These are phyloP conservation scores for Bradypus variegatus DNA, from an alignment of 2,797 vertebrate genomes.

Conservation along the genomic window DNA sequence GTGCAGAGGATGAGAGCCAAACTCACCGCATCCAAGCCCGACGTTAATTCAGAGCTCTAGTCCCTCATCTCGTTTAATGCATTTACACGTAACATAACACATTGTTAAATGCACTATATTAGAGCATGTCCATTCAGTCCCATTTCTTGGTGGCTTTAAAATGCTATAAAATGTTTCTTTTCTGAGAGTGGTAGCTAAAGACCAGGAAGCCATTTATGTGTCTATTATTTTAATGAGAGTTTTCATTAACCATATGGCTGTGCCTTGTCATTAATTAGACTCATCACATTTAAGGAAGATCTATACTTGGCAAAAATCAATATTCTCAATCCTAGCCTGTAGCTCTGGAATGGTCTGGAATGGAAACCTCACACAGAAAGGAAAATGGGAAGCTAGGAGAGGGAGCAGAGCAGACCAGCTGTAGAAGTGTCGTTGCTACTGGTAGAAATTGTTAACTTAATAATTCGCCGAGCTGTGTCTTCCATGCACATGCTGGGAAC, in stretches of 20 bases:
- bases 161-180: conserved; percentile 11
- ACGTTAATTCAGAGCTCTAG: background rate
- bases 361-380: background rate
- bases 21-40: background rate
- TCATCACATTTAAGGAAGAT: background rate
- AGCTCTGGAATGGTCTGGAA: background rate
- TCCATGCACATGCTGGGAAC: no score
- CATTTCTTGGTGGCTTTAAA: conserved; percentile 21
- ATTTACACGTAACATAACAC: background rate
- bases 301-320: background rate
- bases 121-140: background rate
- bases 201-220: background rate
- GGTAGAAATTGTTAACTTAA: background rate
- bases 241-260: background rate
- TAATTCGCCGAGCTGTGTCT: background rate
- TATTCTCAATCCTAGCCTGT: background rate
- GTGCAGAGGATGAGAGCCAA: background rate
- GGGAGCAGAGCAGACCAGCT: background rate
- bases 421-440: background rate
- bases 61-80: background rate
- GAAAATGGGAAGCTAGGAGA: background rate
- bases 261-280: conserved; percentile 27
- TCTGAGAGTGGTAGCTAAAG: background rate
- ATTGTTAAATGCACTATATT: background rate
- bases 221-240: conserved; percentile 25